These are phyloP conservation scores for Leptopilina drosophilae DNA, from an alignment of 2,888 invertebrate genomes.

Conservation along the genomic window DNA sequence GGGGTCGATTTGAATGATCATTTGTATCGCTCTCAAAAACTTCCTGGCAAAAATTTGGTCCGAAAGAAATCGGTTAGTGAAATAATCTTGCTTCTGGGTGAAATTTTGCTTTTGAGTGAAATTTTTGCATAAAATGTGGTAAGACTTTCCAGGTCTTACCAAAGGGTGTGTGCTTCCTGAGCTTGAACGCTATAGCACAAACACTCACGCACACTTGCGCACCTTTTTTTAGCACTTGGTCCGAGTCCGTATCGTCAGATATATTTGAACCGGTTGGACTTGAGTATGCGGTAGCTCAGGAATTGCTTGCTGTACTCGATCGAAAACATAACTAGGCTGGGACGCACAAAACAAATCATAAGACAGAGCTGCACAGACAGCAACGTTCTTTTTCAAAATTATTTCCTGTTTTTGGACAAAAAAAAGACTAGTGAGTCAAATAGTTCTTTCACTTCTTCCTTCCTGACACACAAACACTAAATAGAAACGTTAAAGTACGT, in stretches of 20 bases:
- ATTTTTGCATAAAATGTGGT: conserved; percentile 48
- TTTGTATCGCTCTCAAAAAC: too few species aligned
- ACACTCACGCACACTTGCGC: conserved; percentile 54
- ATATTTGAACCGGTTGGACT: conserved; percentile 76
- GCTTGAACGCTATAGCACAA: conserved; percentile 57
- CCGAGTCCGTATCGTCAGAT: conserved; percentile 77
- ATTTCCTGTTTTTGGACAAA: neutral
- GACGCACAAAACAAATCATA: conserved; percentile 44
- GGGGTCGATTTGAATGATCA: too few species aligned
- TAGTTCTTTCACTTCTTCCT: too few species aligned
- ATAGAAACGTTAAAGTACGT: too few species aligned
- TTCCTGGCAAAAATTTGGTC: neutral
- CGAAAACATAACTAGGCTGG: conserved; percentile 75
- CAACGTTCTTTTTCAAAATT: neutral
- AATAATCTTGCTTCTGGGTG: too few species aligned
- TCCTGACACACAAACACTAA: too few species aligned
- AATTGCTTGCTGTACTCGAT: conserved; percentile 77
- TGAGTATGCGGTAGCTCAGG: conserved; percentile 76
- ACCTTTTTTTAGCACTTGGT: conserved; percentile 68
- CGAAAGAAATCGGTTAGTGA: too few species aligned
- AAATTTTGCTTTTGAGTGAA: neutral
- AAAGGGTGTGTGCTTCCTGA: conserved; percentile 51
- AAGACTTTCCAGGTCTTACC: conserved; percentile 76
- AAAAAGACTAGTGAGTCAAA: neutral
- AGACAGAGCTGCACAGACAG: neutral